Conservation (phyloP, 2,797 vertebrate species). For the Petrocephalus schoutedeni region DNA sequence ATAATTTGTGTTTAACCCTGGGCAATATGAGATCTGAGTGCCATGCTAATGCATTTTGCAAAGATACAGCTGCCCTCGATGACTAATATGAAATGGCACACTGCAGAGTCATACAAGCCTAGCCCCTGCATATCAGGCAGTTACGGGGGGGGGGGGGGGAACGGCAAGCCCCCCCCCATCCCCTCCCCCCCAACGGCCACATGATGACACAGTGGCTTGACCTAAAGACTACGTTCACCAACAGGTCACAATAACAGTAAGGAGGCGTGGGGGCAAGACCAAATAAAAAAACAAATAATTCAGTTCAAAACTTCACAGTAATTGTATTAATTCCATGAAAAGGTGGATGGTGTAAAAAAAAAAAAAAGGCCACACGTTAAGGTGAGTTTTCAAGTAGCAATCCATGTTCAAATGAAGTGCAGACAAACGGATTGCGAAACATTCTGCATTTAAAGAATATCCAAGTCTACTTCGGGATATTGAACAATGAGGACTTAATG, state of each 20-base stretch:
- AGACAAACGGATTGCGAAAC: neutral
- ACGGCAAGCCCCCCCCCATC: conserved; percentile 61
- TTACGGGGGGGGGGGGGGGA: conserved; percentile 44
- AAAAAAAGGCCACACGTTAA: neutral
- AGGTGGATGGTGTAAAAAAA: conserved; percentile 29
- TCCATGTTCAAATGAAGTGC: neutral
- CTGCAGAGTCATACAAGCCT: conserved; percentile 54
- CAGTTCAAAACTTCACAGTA: conserved; percentile 38
- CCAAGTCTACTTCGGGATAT: neutral
- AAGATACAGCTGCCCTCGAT: conserved; percentile 59
- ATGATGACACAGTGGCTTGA: conserved; percentile 8
- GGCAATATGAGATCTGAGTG: conserved; percentile 58
- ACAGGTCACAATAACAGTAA: conserved; percentile 41
- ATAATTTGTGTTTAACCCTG: conserved; percentile 62
- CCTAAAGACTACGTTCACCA: conserved; percentile 34
- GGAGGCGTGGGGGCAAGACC: conserved; percentile 41
- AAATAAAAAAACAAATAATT: conserved; percentile 41
- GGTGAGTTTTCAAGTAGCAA: neutral
- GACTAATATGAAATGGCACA: conserved; percentile 63
- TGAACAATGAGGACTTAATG: neutral
- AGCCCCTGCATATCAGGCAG: conserved; percentile 54
- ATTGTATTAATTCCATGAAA: neutral
- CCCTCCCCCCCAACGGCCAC: conserved; percentile 2
- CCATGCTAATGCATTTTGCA: conserved; percentile 50
- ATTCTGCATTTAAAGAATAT: neutral